A percentile compares a stretch with the other conserved stretches of the same genome.
Conservation (phyloP, 2,113 vertebrate species). For the Arizona elegans region DNA sequence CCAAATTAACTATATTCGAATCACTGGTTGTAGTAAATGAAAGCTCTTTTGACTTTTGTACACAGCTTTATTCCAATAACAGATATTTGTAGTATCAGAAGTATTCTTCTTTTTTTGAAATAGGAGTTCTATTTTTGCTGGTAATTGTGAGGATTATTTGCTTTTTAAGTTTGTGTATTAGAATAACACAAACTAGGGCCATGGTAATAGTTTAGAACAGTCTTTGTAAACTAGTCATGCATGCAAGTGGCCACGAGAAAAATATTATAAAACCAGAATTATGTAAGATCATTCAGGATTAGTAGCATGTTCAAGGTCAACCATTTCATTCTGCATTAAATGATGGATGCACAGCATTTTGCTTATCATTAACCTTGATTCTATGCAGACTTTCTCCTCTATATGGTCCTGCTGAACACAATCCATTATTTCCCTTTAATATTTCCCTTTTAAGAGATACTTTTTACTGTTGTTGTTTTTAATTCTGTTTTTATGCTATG, state of each 20-base stretch:
- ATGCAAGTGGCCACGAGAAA: background rate
- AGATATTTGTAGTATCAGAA: background rate
- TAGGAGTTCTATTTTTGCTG: background rate
- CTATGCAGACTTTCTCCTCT: background rate
- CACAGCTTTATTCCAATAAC: background rate
- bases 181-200: background rate
- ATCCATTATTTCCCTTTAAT: background rate
- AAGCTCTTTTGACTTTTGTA: background rate
- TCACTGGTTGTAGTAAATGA: background rate
- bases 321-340: background rate
- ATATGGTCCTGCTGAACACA: background rate
- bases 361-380: background rate
- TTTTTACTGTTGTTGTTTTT: background rate
- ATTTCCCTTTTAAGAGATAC: background rate
- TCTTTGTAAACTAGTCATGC: background rate
- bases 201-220: background rate
- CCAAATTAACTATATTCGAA: background rate
- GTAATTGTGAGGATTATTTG: background rate
- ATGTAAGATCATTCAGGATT: background rate
- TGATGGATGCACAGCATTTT: background rate
- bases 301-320: background rate
- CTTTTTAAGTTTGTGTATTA: background rate
- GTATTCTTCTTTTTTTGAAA: background rate
- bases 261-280: background rate
- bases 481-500: background rate